Percentiles rank a stretch among this genome's conserved stretches.
Conservation (phyloP, 2,797 vertebrate species). For the Enoplosus armatus region DNA sequence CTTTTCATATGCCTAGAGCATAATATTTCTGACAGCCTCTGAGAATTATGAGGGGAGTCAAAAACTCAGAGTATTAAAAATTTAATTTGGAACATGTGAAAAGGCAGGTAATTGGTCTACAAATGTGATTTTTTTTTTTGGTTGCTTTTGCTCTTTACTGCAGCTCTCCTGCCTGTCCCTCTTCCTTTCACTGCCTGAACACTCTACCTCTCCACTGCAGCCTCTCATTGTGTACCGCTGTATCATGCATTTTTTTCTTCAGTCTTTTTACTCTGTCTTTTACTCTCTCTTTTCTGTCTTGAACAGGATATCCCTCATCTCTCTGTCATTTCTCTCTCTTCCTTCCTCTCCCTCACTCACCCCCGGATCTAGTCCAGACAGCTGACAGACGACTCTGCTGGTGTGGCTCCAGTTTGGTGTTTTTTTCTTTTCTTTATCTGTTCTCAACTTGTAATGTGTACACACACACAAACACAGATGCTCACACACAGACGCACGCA, state of each 20-base stretch:
- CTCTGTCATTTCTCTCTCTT: constrained; percentile 71
- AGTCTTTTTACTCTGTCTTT: too few species aligned
- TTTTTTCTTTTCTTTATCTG: constrained; percentile 57
- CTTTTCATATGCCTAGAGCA: constrained; percentile 35
- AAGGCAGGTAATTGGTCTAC: constrained; percentile 29
- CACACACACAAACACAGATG: background rate
- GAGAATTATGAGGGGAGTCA: constrained; percentile 28
- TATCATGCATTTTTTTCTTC: constrained; percentile 29
- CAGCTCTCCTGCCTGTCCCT: constrained; percentile 7
- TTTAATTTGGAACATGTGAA: constrained; percentile 37
- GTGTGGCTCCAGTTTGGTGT: constrained; percentile 69
- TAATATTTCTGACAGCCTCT: constrained; percentile 50
- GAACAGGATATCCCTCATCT: constrained; percentile 68
- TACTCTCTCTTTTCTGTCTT: constrained; percentile 41
- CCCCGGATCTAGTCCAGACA: constrained; percentile 83
- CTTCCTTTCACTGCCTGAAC: constrained; percentile 29
- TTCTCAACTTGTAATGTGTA: constrained; percentile 56
- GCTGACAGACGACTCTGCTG: constrained; percentile 71
- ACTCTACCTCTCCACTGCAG: constrained; percentile 3
- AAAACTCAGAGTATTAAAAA: constrained; percentile 23
- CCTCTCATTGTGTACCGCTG: constrained; percentile 26
- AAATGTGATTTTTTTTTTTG: constrained; percentile 2
- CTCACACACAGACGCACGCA: too few species aligned
- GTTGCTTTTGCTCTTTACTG: constrained; percentile 20
- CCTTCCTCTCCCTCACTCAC: constrained; percentile 66